These are phyloP conservation scores for Drosophila anceps DNA, from an alignment of 2,888 invertebrate species.

Conservation along the genomic window DNA sequence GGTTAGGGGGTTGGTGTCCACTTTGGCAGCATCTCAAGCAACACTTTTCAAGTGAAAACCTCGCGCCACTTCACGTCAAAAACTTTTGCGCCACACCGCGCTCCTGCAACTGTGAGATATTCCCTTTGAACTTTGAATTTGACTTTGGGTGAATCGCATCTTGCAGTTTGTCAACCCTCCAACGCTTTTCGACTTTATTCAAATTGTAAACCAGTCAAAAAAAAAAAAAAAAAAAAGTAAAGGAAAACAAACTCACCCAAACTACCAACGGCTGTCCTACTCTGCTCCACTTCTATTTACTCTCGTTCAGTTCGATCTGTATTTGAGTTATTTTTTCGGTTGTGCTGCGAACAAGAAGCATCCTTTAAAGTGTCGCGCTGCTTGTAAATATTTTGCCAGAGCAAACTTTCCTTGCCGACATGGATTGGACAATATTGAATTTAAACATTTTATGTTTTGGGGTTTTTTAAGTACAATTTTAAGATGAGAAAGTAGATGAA, in stretches of 20 bases:
- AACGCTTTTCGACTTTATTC: constrained; percentile 31
- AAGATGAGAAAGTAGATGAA: background rate
- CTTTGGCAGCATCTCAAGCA: constrained; percentile 62
- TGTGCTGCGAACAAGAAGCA: constrained; percentile 45
- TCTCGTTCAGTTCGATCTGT: constrained; percentile 72
- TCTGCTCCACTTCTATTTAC: constrained; percentile 51
- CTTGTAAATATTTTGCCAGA: constrained; percentile 62
- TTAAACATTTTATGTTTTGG: background rate
- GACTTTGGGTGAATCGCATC: constrained; percentile 55
- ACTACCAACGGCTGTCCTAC: constrained; percentile 8
- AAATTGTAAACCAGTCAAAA: constrained; percentile 60
- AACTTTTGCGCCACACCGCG: constrained; percentile 49
- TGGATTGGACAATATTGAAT: background rate
- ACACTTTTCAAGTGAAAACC: constrained; percentile 69
- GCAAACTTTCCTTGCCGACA: constrained; percentile 35
- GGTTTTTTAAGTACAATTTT: background rate
- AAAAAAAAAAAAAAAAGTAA: constrained; percentile 34
- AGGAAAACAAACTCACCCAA: constrained; percentile 44
- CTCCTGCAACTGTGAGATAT: constrained; percentile 13
- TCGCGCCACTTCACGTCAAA: constrained; percentile 66
- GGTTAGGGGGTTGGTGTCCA: constrained; percentile 38
- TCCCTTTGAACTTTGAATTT: constrained; percentile 63
- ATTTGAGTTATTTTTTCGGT: constrained; percentile 48
- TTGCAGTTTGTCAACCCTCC: constrained; percentile 69
- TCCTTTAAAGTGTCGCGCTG: constrained; percentile 60